Percentiles rank a stretch among this genome's conserved stretches.
Evolutionary conservation across 2,888 invertebrate species (phyloP).

Genomic region (Odontothrips loti): DNA sequence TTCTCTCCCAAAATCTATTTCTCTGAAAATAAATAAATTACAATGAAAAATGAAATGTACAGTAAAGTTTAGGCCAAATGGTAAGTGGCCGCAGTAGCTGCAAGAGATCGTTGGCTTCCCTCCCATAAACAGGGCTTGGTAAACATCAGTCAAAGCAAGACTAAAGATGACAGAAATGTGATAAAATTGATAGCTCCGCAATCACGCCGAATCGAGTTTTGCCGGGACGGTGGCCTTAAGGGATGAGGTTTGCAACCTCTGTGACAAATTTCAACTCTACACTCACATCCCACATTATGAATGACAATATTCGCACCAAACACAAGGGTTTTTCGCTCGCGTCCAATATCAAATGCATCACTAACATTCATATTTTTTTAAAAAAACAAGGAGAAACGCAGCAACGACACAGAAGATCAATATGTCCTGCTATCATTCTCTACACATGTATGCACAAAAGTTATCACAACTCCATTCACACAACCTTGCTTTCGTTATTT

Average conservation of each 20-base stretch:
- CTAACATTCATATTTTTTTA: no score
- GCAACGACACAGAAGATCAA: no score
- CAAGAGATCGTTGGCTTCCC: neutral
- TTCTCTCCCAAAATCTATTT: neutral
- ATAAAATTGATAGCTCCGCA: neutral
- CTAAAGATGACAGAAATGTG: neutral
- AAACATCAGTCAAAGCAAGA: neutral
- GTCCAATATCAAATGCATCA: no score
- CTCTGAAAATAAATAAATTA: constrained; percentile 23
- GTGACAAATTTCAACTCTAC: neutral
- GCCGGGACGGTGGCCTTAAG: neutral
- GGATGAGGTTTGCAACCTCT: neutral
- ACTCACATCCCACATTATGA: neutral
- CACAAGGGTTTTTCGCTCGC: no score
- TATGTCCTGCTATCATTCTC: no score
- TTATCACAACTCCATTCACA: no score
- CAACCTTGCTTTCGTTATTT: neutral
- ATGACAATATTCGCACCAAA: no score
- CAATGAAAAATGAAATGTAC: constrained; percentile 23
- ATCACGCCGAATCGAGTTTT: neutral
- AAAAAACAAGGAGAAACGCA: no score
- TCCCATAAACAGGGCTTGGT: neutral
- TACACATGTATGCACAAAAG: no score
- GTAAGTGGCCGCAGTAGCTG: neutral
- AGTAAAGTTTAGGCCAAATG: neutral